A percentile compares a stretch with the other conserved stretches of the same genome.
These are phyloP conservation scores for Pituophis catenifer DNA, from an alignment of 2,113 vertebrate species.

Conservation along the genomic window DNA sequence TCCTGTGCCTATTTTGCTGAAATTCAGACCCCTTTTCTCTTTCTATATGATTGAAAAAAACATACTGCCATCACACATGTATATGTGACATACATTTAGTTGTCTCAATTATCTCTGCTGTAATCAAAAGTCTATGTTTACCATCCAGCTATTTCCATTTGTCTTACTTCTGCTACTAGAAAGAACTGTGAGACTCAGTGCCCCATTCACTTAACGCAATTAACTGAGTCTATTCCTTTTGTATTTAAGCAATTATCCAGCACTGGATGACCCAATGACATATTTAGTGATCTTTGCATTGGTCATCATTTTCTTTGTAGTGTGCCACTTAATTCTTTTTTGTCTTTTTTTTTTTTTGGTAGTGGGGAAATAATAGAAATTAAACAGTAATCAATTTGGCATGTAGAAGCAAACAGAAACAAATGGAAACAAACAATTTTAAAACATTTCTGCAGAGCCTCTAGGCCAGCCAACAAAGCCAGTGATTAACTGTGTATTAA, in stretches of 20 bases:
- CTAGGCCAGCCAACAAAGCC: not conserved
- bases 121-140: not conserved
- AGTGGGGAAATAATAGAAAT: not conserved
- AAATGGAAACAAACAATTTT: not conserved
- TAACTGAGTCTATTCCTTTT: not conserved
- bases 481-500: not conserved
- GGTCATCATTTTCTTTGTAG: not conserved
- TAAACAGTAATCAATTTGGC: not conserved
- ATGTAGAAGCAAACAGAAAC: not conserved
- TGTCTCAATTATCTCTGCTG: not conserved
- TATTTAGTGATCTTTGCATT: not conserved
- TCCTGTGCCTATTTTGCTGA: not conserved
- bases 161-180: not conserved
- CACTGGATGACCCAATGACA: not conserved
- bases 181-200: not conserved
- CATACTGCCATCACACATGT: not conserved
- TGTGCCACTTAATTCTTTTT: not conserved
- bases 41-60: not conserved
- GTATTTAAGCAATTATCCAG: not conserved
- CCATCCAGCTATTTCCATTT: not conserved
- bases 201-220: not conserved
- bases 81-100: not conserved
- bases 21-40: not conserved
- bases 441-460: not conserved
- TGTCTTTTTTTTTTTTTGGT: not conserved